phyloP scores from a whole-genome alignment of 1,140 invertebrate species.

The Sarcophaga peregrina region DNA sequence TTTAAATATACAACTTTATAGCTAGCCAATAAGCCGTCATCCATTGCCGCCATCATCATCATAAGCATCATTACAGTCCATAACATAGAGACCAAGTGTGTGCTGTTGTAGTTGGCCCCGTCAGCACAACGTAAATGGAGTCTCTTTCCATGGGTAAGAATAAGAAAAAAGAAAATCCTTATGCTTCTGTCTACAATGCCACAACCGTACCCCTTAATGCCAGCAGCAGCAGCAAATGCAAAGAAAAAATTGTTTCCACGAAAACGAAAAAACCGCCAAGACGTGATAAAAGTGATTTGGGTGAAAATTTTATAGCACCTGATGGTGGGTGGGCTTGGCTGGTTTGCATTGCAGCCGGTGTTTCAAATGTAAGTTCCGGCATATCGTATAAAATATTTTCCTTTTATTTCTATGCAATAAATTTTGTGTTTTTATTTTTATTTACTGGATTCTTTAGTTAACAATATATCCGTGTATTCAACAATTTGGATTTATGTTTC shows the following conservation, averaged over 20 bases:
- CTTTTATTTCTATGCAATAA: neutral
- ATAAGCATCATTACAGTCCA: neutral
- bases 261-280: constrained; percentile 42
- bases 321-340: constrained; percentile 65
- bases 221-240: neutral
- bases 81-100: no score
- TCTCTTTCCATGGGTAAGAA: neutral
- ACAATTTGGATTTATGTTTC: constrained; percentile 76
- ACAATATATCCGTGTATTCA: constrained; percentile 73
- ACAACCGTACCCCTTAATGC: constrained; percentile 52
- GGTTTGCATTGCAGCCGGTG: constrained; percentile 62
- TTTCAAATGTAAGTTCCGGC: constrained; percentile 60
- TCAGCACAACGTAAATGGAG: neutral
- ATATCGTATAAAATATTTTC: neutral
- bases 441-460: constrained; percentile 67
- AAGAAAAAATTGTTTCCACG: constrained; percentile 9
- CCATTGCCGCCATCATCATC: neutral
- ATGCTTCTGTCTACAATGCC: constrained; percentile 52
- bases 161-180: constrained; percentile 19
- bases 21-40: neutral
- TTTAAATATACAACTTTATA: neutral
- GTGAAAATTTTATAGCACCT: constrained; percentile 61
- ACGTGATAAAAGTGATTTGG: constrained; percentile 61
- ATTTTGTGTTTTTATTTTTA: constrained; percentile 1
- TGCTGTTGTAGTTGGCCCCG: neutral